A percentile compares a stretch with the other conserved stretches of the same genome.
These are phyloP conservation scores for Rugalucina vietnamica DNA, from an alignment of 2,888 invertebrate species.

Conservation along the genomic window DNA sequence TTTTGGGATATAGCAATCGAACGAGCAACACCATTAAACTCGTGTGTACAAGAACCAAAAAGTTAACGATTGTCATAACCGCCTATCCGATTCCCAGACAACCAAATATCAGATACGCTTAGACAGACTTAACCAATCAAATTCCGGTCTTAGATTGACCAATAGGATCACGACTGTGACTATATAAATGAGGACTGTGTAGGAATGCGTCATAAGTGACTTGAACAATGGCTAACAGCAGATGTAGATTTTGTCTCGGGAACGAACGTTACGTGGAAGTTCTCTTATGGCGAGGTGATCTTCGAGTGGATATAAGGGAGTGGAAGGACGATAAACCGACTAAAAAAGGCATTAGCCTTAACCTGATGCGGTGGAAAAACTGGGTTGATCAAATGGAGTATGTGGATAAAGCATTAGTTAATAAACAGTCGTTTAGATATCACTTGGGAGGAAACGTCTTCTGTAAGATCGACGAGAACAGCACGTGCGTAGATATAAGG, in stretches of 20 bases:
- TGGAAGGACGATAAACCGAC: constrained; percentile 28
- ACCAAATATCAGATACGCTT: too few species aligned
- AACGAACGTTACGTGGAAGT: constrained; percentile 36
- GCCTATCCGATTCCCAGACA: too few species aligned
- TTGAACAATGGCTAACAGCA: constrained; percentile 10
- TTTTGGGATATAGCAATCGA: too few species aligned
- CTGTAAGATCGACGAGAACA: constrained; percentile 10
- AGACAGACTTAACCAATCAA: too few species aligned
- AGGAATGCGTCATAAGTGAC: too few species aligned
- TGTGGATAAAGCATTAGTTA: constrained; percentile 6
- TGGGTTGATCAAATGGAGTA: not conserved
- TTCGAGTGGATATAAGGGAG: constrained; percentile 38
- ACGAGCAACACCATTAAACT: too few species aligned
- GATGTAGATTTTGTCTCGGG: constrained; percentile 22
- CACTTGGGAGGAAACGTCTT: constrained; percentile 36
- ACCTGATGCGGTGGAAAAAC: constrained; percentile 30
- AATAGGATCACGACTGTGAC: too few species aligned
- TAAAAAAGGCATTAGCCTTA: constrained; percentile 41
- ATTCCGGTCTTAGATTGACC: too few species aligned
- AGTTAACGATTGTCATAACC: too few species aligned
- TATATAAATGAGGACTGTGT: too few species aligned
- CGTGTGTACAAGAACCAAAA: too few species aligned
- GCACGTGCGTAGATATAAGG: constrained; percentile 38
- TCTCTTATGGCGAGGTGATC: constrained; percentile 23
- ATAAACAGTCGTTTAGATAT: constrained; percentile 1